A percentile compares a stretch with the other conserved stretches of the same genome.
Conservation (phyloP, 2,888 invertebrate genomes). For the Catocala sponsa region DNA sequence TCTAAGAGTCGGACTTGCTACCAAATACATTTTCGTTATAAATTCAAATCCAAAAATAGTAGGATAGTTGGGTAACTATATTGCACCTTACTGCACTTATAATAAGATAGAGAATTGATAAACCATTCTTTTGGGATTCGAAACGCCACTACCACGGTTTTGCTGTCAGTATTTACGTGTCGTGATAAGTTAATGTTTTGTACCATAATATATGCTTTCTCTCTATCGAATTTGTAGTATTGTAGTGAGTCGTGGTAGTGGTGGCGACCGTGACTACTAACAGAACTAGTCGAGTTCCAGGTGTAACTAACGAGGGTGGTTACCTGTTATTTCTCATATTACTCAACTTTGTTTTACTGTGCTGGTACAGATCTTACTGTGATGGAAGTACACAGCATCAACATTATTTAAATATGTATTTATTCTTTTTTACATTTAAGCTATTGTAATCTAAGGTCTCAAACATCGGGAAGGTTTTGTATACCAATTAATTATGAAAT, state of each 20-base stretch:
- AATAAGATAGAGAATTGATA: slow-evolving; percentile 64
- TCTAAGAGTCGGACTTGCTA: slow-evolving; percentile 53
- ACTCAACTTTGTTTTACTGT: slow-evolving; percentile 50
- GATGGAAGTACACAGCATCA: slow-evolving; percentile 56
- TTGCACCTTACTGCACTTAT: slow-evolving; percentile 71
- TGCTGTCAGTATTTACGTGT: slow-evolving; percentile 45
- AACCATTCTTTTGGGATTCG: slow-evolving; percentile 48
- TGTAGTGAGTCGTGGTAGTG: slow-evolving; percentile 55
- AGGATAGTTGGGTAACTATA: slow-evolving; percentile 67
- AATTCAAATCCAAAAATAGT: slow-evolving; percentile 61
- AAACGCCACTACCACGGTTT: slow-evolving; percentile 51
- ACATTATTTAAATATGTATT: slow-evolving; percentile 55
- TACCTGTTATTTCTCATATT: slow-evolving; percentile 54
- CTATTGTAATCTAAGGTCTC: slow-evolving; percentile 61
- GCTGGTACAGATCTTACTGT: slow-evolving; percentile 58
- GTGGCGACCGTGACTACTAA: slow-evolving; percentile 17
- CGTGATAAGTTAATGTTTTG: slow-evolving; percentile 48
- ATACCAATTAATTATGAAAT: slow-evolving; percentile 46
- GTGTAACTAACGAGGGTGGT: slow-evolving; percentile 40
- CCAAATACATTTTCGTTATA: slow-evolving; percentile 66
- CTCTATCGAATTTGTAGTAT: slow-evolving; percentile 49
- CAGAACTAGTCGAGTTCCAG: slow-evolving; percentile 49
- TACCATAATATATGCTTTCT: slow-evolving; percentile 54
- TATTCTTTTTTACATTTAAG: slow-evolving; percentile 55
- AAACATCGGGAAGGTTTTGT: slow-evolving; percentile 56